Percentiles rank a stretch among this genome's conserved stretches.
Evolutionary conservation across 2,888 invertebrate genomes (phyloP).

Genomic region (Odontocolon sp.): DNA sequence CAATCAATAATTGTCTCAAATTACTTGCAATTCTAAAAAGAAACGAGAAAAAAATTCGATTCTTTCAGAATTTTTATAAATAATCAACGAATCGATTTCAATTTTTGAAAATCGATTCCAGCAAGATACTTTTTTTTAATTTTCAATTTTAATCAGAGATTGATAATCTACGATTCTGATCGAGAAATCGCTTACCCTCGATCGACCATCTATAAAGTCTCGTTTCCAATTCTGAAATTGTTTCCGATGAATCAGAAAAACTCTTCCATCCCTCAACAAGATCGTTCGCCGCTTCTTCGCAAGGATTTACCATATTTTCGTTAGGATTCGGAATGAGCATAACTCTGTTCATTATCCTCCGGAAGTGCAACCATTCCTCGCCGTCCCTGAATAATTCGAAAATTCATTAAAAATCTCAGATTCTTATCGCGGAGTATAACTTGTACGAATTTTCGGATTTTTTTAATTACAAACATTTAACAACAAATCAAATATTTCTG

Average conservation of each 20-base stretch:
- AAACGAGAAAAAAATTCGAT: no score
- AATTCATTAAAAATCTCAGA: conserved; percentile 51
- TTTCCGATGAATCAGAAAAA: conserved; percentile 71
- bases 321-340: conserved; percentile 85
- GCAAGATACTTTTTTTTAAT: no score
- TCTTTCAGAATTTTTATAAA: not conserved
- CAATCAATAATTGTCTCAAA: not conserved
- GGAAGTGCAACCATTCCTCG: conserved; percentile 89
- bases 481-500: not conserved
- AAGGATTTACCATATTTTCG: conserved; percentile 83
- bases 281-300: conserved; percentile 83
- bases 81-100: not conserved
- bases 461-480: not conserved
- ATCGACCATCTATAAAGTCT: conserved; percentile 91
- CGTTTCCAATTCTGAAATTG: conserved; percentile 84
- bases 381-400: conserved; percentile 83
- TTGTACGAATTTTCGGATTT: no score
- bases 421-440: no score
- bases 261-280: conserved; percentile 83
- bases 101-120: conserved; percentile 9
- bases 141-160: not conserved
- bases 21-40: no score
- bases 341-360: conserved; percentile 88
- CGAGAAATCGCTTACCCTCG: conserved; percentile 88
- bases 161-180: no score